Percentiles rank a stretch among this genome's conserved stretches.
Conservation (phyloP, 2,113 vertebrate species). For the Echinops telfairi region DNA sequence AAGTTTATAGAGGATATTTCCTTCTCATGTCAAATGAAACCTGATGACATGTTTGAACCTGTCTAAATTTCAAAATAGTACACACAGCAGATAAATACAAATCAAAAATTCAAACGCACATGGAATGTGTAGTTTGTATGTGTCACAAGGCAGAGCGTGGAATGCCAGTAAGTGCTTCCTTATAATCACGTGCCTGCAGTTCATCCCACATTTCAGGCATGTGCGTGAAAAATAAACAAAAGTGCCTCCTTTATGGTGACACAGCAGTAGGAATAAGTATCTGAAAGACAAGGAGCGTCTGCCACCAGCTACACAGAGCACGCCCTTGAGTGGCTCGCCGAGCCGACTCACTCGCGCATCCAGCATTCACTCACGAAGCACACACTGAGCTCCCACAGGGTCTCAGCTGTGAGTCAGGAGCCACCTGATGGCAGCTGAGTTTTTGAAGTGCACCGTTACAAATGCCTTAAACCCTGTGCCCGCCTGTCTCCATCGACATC, state of each 20-base stretch:
- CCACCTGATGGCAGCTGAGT: too few species aligned
- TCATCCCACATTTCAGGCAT: not conserved
- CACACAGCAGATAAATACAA: constrained; percentile 46
- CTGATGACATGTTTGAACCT: not conserved
- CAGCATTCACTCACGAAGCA: not conserved
- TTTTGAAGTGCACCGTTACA: not conserved
- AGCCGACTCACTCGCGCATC: not conserved
- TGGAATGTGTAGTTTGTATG: constrained; percentile 2
- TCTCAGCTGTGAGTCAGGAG: too few species aligned
- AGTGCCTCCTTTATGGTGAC: not conserved
- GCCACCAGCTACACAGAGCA: not conserved
- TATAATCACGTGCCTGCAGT: not conserved
- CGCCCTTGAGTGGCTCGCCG: not conserved
- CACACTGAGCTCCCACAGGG: not conserved
- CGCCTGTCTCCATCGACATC: not conserved
- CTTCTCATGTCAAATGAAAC: constrained; percentile 27
- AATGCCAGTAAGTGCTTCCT: not conserved
- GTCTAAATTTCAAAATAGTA: constrained; percentile 34
- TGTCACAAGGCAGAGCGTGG: constrained; percentile 50
- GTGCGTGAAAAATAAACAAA: constrained; percentile 35
- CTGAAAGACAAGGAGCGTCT: not conserved
- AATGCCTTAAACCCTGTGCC: not conserved
- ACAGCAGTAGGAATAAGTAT: not conserved
- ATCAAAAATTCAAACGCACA: constrained; percentile 24
- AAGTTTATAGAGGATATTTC: constrained; percentile 35